phyloP scores from a whole-genome alignment of 2,113 vertebrate species.

The Anhinga anhinga region DNA sequence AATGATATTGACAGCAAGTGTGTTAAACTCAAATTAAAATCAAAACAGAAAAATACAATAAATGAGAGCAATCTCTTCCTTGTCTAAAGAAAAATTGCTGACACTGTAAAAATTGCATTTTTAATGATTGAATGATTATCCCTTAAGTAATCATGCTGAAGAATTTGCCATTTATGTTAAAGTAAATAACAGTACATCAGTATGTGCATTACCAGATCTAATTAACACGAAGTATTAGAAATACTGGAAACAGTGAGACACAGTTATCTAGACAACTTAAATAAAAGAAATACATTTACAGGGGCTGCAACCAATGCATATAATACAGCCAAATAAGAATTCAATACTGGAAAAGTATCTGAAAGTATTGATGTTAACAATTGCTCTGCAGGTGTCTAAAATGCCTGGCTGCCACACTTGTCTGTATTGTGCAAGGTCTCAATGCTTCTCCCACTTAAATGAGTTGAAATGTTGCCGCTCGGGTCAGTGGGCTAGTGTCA shows the following conservation, averaged over 20 bases:
- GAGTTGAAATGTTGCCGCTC: neutral
- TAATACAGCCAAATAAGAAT: neutral
- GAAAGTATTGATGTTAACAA: neutral
- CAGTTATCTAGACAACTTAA: neutral
- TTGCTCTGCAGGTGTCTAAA: neutral
- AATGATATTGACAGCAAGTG: neutral
- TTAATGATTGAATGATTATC: conserved; percentile 1
- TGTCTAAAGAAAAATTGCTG: neutral
- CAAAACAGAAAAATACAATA: neutral
- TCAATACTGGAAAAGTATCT: neutral
- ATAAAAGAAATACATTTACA: neutral
- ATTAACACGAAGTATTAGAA: neutral
- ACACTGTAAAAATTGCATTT: neutral
- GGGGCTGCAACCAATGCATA: neutral
- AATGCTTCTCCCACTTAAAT: neutral
- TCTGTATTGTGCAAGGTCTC: neutral
- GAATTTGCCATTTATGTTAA: neutral
- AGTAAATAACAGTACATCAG: neutral
- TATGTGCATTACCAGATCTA: neutral
- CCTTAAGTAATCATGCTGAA: neutral
- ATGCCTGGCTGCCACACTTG: neutral
- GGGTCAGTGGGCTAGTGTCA: neutral
- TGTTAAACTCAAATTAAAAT: conserved; percentile 30
- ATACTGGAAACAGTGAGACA: neutral
- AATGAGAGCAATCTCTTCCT: neutral